Evolutionary conservation across 1,140 invertebrate species (phyloP), one percentile per base, ranked within the genome.

Genomic region (Sinella curviseta): DNA sequence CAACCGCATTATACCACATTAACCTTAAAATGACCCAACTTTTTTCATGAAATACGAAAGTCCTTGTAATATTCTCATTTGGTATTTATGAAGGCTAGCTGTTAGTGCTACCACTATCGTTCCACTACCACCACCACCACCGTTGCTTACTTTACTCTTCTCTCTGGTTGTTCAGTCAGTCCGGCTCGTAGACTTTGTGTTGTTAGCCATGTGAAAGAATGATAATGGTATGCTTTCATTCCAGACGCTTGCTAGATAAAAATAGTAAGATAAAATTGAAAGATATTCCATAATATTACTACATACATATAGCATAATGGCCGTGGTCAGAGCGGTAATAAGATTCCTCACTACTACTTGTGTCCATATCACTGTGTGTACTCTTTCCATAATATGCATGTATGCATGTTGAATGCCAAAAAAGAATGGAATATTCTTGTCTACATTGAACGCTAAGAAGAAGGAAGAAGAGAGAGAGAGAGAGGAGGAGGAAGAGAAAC

Each of bases 321-420:
- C 39, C 20, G 39, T 48, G 20, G 39, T 48, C 8, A 48, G 39
- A 48, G 39, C 20, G 20, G 39, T 48, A 20, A 48, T 8, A 48
- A 48, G 39, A 20, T n/a, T n/a, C n/a, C n/a, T n/a, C n/a, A n/a
- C n/a, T n/a, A n/a, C n/a, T n/a, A n/a, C n/a, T n/a, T n/a, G 39
- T 20, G 39, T 48, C 39, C 39, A 48, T 20, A 48, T 48, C 8
- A 12, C 20, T 48, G 8, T 48, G 8, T 48, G 8, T 20, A 12
- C 39, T 48, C 39, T 48, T 48, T 48, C 39, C 39, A 8, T 20
- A 20, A 48, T 48, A 70, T 70, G 65, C 65, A 70, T 70, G 65
- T 31, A 70, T 70, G 65, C 65, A 70, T 31, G 65, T 70, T 70
- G 65, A 70, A 70, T 70, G 65, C 65, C 65, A 70, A 70, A 70